Evolutionary conservation across 2,113 vertebrate species (phyloP), one percentile per base, ranked within the genome.

Genomic region (Atractosteus spatula): DNA sequence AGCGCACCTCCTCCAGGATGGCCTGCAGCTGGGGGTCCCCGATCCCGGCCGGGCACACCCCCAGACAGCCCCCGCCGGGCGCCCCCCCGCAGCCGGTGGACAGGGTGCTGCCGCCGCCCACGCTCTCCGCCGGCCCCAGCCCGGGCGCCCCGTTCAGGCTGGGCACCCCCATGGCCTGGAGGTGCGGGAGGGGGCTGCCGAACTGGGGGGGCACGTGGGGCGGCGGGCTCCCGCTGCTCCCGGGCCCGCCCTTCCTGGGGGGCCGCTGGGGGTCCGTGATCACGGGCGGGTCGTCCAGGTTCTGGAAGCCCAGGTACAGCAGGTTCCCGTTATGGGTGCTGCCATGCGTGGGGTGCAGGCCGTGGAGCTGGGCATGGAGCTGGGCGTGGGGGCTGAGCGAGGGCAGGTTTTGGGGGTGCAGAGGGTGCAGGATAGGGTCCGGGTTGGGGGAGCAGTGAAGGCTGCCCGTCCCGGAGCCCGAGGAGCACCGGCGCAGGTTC

Each of bases 1-100:
- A 92, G 6, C 89, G 89, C 64, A 93, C 86, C 74, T 93, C 92
- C 70, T 93, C 91, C 72, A 93, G 81, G 75, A 93, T 90, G 3
- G 88, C 89, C 82, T 90, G 87, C 0, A 93, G 86, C 79, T 92
- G 90, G 4, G 88, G 87, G 79, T 92, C 91, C 64, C 88, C 91
- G 7, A 77, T 83, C 8, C 8, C 55, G 4, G 8, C 8, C 13
- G 62, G 66, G 59, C 42, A 54, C 0, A 83, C 72, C 4, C 73
- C 79, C 3, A 79, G 78, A 45, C 79, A 80, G 11, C 78, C 83
- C 86, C 95, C 70, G 91, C 84, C 93, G 80, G 85, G 78, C 83
- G 93, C 83, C 91, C 91, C 0, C 94, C 96, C 17, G 92, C 82
- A 0, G 74, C 95, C 0, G 80, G 89, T 88, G 44, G 90, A 91